Base-by-base conservation (phyloP, 2,113 vertebrate species). In the Gasterosteus nipponicus region DNA sequence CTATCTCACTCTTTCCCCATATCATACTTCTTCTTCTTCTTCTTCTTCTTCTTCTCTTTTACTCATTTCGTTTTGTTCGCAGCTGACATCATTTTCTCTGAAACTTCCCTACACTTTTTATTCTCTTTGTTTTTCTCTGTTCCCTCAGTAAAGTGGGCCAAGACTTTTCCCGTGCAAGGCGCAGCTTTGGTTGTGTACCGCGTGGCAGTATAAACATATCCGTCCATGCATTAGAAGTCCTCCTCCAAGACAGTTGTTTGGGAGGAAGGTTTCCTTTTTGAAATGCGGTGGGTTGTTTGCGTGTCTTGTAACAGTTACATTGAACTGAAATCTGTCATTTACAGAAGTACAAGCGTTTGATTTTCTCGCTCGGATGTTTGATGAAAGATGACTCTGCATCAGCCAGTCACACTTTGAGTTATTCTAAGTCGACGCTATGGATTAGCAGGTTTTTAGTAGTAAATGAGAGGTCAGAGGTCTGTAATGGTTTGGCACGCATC, bases 321-420 rank as follows among this genome's bases (percentile, higher is more conserved):
- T 49, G 31, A 71, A 47, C 47, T 18, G 41, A 44, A 74, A 80
- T 75, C 62, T 75, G 58, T 49, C 64, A 75, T 75, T 68, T 74
- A 64, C 39, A 75, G 57, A 46, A 46, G 5, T 16, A 54, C 39
- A 26, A 19, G 14, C 29, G 12, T 51, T 19, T 62, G 41, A 29
- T 69, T 53, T 41, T 68, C 53, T 77, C 29, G 7, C 46, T 69
- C 35, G 39, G 39, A 5, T 61, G 39, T 61, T 78, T 15, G 31
- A 46, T 35, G 33, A 35, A 35, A 35, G 33, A 38, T 61, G 33
- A 35, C n/a, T 26, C 68, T 2, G 14, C 29, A 15, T 58, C 33
- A 78, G 60, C 41, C 22, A 15, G 7, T 18, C 5, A 11, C 41
- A 42, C 19, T 54, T 63, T 11, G n/a, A 56, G 49, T 39, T 29